Percentiles rank a stretch among this genome's conserved stretches.
Conservation (phyloP, 1,140 invertebrate genomes). For the Bacillus rossius region DNA sequence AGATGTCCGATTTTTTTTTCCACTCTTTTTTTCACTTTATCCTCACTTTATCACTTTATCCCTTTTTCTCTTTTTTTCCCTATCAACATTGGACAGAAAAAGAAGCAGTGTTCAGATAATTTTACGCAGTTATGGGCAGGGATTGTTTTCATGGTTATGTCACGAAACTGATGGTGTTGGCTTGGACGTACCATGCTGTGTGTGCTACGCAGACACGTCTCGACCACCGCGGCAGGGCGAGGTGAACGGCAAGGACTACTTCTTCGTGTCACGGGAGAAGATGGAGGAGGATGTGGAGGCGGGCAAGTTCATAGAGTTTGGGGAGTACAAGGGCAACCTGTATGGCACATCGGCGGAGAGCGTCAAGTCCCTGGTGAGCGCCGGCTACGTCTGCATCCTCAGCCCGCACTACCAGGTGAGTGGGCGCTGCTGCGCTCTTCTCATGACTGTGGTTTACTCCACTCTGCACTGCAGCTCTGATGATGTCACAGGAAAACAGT, state of each 20-base stretch:
- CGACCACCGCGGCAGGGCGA: slow-evolving; percentile 77
- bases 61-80: too few relatives aligned
- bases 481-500: background rate
- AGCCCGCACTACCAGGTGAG: slow-evolving; percentile 83
- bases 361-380: slow-evolving; percentile 80
- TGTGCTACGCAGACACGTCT: slow-evolving; percentile 88
- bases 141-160: too few relatives aligned
- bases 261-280: slow-evolving; percentile 81
- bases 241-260: slow-evolving; percentile 90
- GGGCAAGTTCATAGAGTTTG: slow-evolving; percentile 93
- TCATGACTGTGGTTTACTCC: background rate
- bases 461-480: background rate
- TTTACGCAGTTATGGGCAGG: too few relatives aligned
- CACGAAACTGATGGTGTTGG: too few relatives aligned
- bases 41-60: too few relatives aligned
- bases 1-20: too few relatives aligned
- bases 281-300: slow-evolving; percentile 89
- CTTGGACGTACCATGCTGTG: too few relatives aligned
- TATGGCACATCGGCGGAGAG: slow-evolving; percentile 93
- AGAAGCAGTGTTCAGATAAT: too few relatives aligned
- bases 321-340: slow-evolving; percentile 94
- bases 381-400: slow-evolving; percentile 86
- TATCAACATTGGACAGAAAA: too few relatives aligned
- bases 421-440: too few relatives aligned
- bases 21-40: too few relatives aligned